Conservation (phyloP, 2,888 invertebrate species). For the Acleris laterana region DNA sequence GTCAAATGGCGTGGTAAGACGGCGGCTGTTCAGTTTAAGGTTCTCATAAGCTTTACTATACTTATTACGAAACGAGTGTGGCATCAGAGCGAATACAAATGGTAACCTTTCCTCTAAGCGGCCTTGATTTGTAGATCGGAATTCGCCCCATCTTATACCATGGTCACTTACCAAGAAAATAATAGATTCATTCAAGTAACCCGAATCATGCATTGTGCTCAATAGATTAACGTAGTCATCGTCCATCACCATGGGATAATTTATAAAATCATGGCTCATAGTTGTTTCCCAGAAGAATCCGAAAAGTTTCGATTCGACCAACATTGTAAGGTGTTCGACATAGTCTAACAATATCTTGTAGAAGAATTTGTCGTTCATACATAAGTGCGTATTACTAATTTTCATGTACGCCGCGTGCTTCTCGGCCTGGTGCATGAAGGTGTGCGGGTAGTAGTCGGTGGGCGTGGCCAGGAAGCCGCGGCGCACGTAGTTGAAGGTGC, state of each 20-base stretch:
- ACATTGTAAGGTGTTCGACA: conserved; percentile 82
- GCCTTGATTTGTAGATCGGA: conserved; percentile 91
- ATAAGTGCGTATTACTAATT: conserved; percentile 65
- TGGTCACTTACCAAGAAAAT: conserved; percentile 93
- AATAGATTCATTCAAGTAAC: conserved; percentile 86
- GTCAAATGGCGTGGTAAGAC: conserved; percentile 90
- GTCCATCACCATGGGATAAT: conserved; percentile 89
- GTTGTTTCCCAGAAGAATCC: conserved; percentile 92
- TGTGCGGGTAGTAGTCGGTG: conserved; percentile 91
- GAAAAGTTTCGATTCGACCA: conserved; percentile 86
- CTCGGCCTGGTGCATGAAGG: conserved; percentile 86
- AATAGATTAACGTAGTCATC: conserved; percentile 84
- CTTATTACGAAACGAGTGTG: conserved; percentile 86
- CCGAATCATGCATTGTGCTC: conserved; percentile 67
- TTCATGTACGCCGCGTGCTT: conserved; percentile 84
- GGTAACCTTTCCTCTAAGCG: conserved; percentile 93
- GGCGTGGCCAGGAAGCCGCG: conserved; percentile 88
- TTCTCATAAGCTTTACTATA: conserved; percentile 86
- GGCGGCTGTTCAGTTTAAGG: conserved; percentile 85
- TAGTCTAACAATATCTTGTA: conserved; percentile 88
- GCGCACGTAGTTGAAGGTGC: conserved; percentile 87
- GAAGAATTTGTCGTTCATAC: conserved; percentile 86
- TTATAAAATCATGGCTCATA: conserved; percentile 91
- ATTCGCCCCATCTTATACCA: conserved; percentile 92
- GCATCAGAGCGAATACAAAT: conserved; percentile 88